phyloP scores from a whole-genome alignment of 2,888 invertebrate genomes.

The Scaeva pyrastri region DNA sequence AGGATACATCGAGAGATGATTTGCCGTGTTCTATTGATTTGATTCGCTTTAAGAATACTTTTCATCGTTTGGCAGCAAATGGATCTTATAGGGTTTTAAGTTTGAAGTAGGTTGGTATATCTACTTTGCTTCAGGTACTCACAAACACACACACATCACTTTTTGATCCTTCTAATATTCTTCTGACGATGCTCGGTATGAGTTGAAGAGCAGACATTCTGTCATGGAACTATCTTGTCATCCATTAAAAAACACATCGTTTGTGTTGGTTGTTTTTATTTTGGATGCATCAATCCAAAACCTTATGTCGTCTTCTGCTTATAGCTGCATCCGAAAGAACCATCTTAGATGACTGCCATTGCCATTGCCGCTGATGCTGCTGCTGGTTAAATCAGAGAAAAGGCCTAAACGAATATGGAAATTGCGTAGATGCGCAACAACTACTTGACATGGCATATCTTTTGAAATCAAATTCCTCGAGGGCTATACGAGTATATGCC shows the following conservation, averaged over 20 bases:
- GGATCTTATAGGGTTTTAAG: slow-evolving; percentile 6
- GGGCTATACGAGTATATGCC: slow-evolving; percentile 22
- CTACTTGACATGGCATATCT: slow-evolving; percentile 54
- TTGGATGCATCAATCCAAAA: slow-evolving; percentile 48
- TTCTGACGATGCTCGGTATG: slow-evolving; percentile 5
- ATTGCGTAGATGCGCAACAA: slow-evolving; percentile 55
- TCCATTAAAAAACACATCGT: slow-evolving; percentile 63
- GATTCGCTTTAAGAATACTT: slow-evolving; percentile 55
- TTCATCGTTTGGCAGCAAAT: slow-evolving; percentile 38
- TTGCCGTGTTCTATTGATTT: slow-evolving; percentile 68
- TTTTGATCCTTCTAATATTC: slow-evolving; percentile 53
- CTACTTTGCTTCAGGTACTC: no score
- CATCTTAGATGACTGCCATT: slow-evolving; percentile 4
- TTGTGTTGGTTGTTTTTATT: slow-evolving; percentile 31
- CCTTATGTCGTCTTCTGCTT: slow-evolving; percentile 21
- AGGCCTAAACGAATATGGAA: slow-evolving; percentile 64
- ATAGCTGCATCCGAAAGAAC: not conserved
- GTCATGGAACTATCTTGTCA: slow-evolving; percentile 64
- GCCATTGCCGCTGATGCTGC: not conserved
- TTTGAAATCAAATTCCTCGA: slow-evolving; percentile 62
- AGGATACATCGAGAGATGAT: slow-evolving; percentile 32
- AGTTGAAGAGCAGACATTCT: slow-evolving; percentile 48
- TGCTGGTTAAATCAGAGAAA: slow-evolving; percentile 25
- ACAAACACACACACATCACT: not conserved
- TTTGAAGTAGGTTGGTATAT: slow-evolving; percentile 10